A percentile compares a stretch with the other conserved stretches of the same genome.
Conservation (phyloP, 2,888 invertebrate genomes). For the Scaptomyza tumidula region DNA sequence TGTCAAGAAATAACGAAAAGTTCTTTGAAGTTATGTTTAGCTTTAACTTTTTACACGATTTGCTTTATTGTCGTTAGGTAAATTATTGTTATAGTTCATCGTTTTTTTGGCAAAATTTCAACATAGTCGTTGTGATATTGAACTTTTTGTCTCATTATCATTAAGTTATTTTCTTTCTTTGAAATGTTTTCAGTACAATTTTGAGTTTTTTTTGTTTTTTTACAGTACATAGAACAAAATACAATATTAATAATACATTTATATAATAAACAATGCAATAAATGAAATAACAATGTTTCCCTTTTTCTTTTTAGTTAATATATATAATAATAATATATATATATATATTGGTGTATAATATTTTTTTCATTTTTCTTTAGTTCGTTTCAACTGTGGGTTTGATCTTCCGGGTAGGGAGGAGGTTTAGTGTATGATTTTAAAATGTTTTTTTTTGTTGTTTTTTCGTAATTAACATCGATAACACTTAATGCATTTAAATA, state of each 20-base stretch:
- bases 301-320: not conserved
- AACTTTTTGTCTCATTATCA: slow-evolving; percentile 15
- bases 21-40: not conserved
- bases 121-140: slow-evolving; percentile 36
- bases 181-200: slow-evolving; percentile 36
- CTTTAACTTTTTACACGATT: slow-evolving; percentile 44
- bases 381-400: slow-evolving; percentile 43
- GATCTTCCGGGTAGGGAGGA: not conserved
- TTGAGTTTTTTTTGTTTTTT: slow-evolving; percentile 16
- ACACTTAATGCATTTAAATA: slow-evolving; percentile 62
- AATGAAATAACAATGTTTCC: not conserved
- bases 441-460: slow-evolving; percentile 28
- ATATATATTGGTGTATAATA: not conserved
- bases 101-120: slow-evolving; percentile 33
- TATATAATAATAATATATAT: not conserved
- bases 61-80: slow-evolving; percentile 66
- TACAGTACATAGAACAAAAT: slow-evolving; percentile 30
- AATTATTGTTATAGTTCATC: slow-evolving; percentile 53
- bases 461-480: slow-evolving; percentile 67
- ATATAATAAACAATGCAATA: slow-evolving; percentile 1
- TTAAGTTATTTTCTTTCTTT: slow-evolving; percentile 13
- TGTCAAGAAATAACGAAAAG: no score
- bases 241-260: slow-evolving; percentile 17
- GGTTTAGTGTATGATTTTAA: slow-evolving; percentile 36
- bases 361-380: slow-evolving; percentile 7